A percentile compares a stretch with the other conserved stretches of the same genome.
Evolutionary conservation across 1,140 invertebrate genomes (phyloP).

Genomic region (Wasmannia auropunctata): DNA sequence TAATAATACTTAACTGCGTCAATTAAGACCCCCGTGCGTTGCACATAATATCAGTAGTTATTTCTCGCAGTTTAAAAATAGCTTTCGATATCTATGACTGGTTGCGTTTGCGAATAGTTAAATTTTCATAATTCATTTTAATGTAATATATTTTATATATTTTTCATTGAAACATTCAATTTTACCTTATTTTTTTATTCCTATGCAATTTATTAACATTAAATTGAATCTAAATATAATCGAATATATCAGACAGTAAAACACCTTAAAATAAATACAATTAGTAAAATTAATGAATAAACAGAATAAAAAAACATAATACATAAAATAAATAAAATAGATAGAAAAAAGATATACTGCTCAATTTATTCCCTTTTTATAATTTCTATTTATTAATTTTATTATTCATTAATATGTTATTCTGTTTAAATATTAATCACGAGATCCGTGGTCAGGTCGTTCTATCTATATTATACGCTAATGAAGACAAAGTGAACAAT

Average conservation of each 20-base stretch:
- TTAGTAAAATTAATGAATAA: neutral
- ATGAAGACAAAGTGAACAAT: slow-evolving; percentile 26
- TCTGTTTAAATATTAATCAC: neutral
- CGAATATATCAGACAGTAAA: neutral
- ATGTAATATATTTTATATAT: neutral
- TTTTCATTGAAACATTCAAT: neutral
- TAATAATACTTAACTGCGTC: neutral
- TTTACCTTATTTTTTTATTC: too few species aligned
- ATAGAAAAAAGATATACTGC: too few species aligned
- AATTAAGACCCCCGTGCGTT: neutral
- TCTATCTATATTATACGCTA: neutral
- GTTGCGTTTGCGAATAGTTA: neutral
- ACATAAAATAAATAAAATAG: slow-evolving; percentile 11
- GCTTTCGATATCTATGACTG: neutral
- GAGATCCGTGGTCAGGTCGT: neutral
- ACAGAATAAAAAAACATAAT: neutral
- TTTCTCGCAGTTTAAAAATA: neutral
- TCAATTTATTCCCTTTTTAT: neutral
- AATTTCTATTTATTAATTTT: neutral
- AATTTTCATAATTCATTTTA: neutral
- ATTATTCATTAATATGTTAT: neutral
- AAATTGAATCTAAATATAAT: neutral
- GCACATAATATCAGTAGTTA: neutral
- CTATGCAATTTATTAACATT: neutral
- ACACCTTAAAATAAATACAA: neutral